A percentile compares a stretch with the other conserved stretches of the same genome.
Evolutionary conservation across 92 coral and sea anemone genomes (phyloP).

Genomic region (Parazoanthus swiftii): DNA sequence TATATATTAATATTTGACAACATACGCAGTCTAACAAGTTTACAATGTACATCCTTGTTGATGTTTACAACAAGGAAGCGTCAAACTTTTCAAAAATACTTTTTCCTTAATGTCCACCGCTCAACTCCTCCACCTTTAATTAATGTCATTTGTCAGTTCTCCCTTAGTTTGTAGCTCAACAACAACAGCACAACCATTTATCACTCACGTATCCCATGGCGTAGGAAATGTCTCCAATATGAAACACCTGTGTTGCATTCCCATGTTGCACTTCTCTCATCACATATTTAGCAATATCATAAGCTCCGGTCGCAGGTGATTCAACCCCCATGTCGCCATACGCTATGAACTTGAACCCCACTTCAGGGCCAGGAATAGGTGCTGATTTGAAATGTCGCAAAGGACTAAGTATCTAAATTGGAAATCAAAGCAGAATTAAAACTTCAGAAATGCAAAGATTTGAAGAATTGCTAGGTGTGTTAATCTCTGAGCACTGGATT

Average conservation of each 20-base stretch:
- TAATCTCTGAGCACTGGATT: neutral
- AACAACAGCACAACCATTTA: neutral
- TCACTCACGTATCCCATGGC: constrained; percentile 79
- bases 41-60: no score
- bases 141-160: no score
- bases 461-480: neutral
- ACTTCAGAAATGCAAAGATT: no score
- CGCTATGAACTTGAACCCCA: constrained; percentile 67
- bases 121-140: no score
- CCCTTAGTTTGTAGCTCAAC: no score
- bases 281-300: constrained; percentile 68
- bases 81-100: no score
- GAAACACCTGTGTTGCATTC: constrained; percentile 65
- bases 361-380: constrained; percentile 79
- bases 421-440: neutral
- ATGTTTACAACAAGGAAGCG: no score
- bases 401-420: constrained; percentile 44
- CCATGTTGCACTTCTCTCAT: constrained; percentile 71
- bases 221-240: constrained; percentile 86
- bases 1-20: no score
- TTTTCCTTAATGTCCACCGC: no score
- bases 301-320: constrained; percentile 56
- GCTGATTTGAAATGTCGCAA: constrained; percentile 53
- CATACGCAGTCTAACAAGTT: no score
- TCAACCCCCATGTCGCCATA: constrained; percentile 85